Conservation (phyloP, 2,888 invertebrate species). For the Caenorhabditis parvicauda region DNA sequence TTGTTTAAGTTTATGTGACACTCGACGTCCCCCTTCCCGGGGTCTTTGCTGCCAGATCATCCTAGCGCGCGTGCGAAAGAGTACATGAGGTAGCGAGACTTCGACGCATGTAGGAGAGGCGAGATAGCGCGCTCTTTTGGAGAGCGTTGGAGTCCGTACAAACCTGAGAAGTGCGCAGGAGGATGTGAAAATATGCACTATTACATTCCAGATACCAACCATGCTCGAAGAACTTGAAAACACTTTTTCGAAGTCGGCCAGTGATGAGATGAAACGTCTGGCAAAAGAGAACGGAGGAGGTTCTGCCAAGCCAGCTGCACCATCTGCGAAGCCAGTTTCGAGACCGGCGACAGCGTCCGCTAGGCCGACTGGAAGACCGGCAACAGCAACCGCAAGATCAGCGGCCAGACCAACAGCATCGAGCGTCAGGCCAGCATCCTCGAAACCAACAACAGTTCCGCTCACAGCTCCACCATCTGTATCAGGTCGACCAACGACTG, state of each 20-base stretch:
- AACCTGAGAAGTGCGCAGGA: too few relatives aligned
- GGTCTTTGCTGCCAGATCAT: too few relatives aligned
- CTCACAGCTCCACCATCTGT: not conserved
- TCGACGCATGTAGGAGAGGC: too few relatives aligned
- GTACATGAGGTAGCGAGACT: too few relatives aligned
- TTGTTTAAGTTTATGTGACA: too few relatives aligned
- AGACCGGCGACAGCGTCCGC: not conserved
- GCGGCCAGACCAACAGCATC: not conserved
- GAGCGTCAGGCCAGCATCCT: not conserved
- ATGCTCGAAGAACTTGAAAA: conserved; percentile 15
- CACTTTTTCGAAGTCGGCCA: conserved; percentile 17
- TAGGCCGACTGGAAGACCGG: not conserved
- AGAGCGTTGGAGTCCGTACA: too few relatives aligned
- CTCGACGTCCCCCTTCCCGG: too few relatives aligned
- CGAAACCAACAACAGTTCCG: not conserved
- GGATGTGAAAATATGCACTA: not conserved
- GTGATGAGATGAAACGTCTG: conserved; percentile 23
- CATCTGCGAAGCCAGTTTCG: too few relatives aligned
- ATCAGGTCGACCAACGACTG: not conserved
- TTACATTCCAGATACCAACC: conserved; percentile 6
- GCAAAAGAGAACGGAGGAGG: conserved; percentile 12
- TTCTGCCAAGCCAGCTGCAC: too few relatives aligned
- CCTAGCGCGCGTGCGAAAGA: too few relatives aligned
- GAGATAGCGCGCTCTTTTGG: too few relatives aligned
- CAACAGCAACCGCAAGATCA: not conserved